These are phyloP conservation scores for Drosophila elegans DNA, from an alignment of 1,140 invertebrate species.

Conservation along the genomic window DNA sequence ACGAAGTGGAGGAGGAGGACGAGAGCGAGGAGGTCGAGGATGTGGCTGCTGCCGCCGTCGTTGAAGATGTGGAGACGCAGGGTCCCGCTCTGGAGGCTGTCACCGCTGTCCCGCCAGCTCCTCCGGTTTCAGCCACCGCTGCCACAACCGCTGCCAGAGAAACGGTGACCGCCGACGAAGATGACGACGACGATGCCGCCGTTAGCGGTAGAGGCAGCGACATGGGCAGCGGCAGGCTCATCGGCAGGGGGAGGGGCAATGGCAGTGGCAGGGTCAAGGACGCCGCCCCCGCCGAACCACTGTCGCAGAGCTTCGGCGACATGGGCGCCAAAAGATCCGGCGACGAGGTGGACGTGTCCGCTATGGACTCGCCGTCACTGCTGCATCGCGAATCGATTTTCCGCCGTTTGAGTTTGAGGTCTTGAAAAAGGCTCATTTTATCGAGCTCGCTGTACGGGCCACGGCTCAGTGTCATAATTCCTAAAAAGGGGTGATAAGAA, in stretches of 20 bases:
- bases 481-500: conserved; percentile 85
- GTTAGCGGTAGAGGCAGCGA: conserved; percentile 34
- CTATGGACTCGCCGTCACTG: conserved; percentile 97
- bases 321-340: conserved; percentile 91
- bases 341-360: conserved; percentile 94
- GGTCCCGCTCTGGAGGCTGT: conserved; percentile 19
- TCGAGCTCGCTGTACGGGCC: conserved; percentile 95
- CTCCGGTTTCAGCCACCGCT: conserved; percentile 42
- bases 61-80: conserved; percentile 44
- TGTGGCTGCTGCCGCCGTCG: conserved; percentile 36
- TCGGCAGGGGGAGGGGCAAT: conserved; percentile 58
- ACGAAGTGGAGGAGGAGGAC: conserved; percentile 30
- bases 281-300: conserved; percentile 80
- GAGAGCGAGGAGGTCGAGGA: conserved; percentile 51
- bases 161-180: conserved; percentile 37
- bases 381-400: conserved; percentile 98
- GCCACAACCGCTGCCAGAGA: conserved; percentile 51
- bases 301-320: conserved; percentile 89
- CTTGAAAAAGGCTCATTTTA: conserved; percentile 99
- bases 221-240: conserved; percentile 34
- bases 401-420: conserved; percentile 98
- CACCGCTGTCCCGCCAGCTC: neutral
- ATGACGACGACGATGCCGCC: conserved; percentile 22
- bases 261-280: conserved; percentile 69
- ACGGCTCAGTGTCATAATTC: conserved; percentile 98